Percentiles rank a stretch among this genome's conserved stretches.
These are phyloP conservation scores for Heliconius ethilla DNA, from an alignment of 2,888 invertebrate species.

Conservation along the genomic window DNA sequence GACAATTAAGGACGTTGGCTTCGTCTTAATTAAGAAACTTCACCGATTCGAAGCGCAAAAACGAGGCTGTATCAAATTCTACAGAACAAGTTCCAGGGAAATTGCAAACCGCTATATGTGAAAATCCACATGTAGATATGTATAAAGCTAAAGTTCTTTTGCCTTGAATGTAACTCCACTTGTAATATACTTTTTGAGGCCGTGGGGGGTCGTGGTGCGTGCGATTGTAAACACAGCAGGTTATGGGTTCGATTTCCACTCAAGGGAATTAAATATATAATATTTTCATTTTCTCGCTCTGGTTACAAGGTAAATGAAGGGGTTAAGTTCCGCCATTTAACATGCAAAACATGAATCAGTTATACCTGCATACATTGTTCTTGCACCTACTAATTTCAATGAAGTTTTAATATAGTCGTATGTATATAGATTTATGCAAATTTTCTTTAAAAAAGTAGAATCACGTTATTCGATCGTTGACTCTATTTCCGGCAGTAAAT, in stretches of 20 bases:
- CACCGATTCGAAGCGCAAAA: conserved; percentile 12
- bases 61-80: conserved; percentile 6
- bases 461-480: conserved; percentile 8
- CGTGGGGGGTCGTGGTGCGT: too few relatives aligned
- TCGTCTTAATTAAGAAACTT: conserved; percentile 25
- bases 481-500: conserved; percentile 12
- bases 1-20: conserved; percentile 3
- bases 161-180: background rate
- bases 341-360: background rate
- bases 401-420: background rate
- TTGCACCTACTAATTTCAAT: background rate
- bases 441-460: background rate
- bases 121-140: background rate
- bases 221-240: too few relatives aligned
- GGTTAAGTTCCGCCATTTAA: too few relatives aligned
- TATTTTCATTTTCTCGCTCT: too few relatives aligned
- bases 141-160: background rate
- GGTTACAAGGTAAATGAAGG: too few relatives aligned
- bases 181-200: background rate
- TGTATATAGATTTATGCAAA: background rate
- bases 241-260: too few relatives aligned
- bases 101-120: background rate
- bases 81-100: conserved; percentile 16
- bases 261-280: too few relatives aligned
- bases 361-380: too few relatives aligned